phyloP scores from a whole-genome alignment of 2,888 invertebrate species.

The Psococerastis gibbosa region DNA sequence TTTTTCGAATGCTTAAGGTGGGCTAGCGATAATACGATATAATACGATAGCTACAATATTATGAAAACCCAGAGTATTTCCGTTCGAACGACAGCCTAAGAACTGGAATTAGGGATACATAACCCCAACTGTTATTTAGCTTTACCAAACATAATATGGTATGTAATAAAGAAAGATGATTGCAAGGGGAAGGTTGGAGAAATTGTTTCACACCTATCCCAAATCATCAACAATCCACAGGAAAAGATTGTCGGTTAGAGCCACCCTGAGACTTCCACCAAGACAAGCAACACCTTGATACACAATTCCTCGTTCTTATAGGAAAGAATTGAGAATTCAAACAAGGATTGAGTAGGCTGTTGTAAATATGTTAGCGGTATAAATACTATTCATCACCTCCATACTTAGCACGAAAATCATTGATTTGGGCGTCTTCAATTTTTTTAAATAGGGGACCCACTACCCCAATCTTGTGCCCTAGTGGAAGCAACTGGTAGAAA shows the following conservation, averaged over 20 bases:
- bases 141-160: not conserved
- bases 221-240: too few relatives aligned
- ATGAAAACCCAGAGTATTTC: too few relatives aligned
- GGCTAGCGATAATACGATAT: too few relatives aligned
- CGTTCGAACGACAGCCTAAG: not conserved
- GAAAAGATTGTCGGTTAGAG: too few relatives aligned
- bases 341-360: not conserved
- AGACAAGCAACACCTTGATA: too few relatives aligned
- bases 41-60: too few relatives aligned
- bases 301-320: too few relatives aligned
- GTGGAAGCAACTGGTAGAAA: conserved; percentile 35
- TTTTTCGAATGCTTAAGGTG: too few relatives aligned
- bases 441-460: conserved; percentile 80
- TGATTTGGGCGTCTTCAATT: conserved; percentile 55
- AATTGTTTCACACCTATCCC: too few relatives aligned
- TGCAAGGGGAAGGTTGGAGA: not conserved
- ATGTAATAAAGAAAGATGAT: not conserved
- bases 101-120: not conserved
- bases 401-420: conserved; percentile 57
- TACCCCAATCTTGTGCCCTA: conserved; percentile 40
- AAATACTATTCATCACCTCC: conserved; percentile 35
- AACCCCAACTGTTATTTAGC: not conserved
- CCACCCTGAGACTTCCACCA: too few relatives aligned
- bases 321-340: too few relatives aligned
- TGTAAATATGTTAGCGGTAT: not conserved